Conservation (phyloP, 2,113 vertebrate genomes). For the Tragelaphus strepsiceros region DNA sequence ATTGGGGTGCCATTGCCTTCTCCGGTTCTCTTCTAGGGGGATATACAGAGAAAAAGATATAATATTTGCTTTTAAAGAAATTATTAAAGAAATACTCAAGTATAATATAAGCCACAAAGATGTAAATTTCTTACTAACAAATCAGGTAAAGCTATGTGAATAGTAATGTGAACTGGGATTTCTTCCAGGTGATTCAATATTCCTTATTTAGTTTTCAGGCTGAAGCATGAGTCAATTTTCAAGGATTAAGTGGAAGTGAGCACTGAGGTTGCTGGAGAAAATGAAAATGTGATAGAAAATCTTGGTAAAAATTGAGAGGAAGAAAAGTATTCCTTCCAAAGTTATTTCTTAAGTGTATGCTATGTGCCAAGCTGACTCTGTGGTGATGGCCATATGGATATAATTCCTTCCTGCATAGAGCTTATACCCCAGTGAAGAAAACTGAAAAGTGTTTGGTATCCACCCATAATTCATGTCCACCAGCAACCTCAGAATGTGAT, state of each 20-base stretch:
- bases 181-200: neutral
- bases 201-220: neutral
- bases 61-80: conserved; percentile 2
- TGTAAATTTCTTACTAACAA: neutral
- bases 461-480: neutral
- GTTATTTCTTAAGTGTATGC: neutral
- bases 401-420: neutral
- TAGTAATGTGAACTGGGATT: neutral
- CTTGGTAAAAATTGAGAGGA: neutral
- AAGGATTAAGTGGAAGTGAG: neutral
- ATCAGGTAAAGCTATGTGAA: neutral
- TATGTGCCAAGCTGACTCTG: neutral
- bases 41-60: neutral
- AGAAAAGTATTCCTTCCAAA: neutral
- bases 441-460: neutral
- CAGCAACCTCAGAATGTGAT: neutral
- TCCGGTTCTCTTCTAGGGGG: neutral
- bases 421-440: neutral
- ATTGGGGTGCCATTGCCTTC: no score
- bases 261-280: neutral
- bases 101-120: neutral
- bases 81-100: neutral
- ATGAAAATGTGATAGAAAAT: neutral
- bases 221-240: neutral
- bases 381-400: neutral